phyloP scores from a whole-genome alignment of 2,888 invertebrate species.

The Aproaerema taeniolella region DNA sequence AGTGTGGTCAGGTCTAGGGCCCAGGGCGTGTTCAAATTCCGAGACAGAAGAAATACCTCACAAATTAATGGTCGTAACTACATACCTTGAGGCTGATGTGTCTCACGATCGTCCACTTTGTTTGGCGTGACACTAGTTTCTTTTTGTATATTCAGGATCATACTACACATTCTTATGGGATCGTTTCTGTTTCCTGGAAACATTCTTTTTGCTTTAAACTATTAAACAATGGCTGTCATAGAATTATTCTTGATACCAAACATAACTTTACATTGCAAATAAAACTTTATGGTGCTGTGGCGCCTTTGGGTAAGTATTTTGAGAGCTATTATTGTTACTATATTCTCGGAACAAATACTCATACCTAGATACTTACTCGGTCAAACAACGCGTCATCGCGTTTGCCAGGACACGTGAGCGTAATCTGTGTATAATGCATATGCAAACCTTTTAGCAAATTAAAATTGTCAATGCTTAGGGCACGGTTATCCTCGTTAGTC shows the following conservation, averaged over 20 bases:
- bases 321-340: constrained; percentile 19
- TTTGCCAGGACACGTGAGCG: constrained; percentile 9
- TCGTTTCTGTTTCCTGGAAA: constrained; percentile 4
- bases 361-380: constrained; percentile 24
- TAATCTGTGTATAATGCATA: no score
- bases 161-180: constrained; percentile 4
- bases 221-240: no score
- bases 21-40: constrained; percentile 35
- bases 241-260: no score
- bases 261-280: no score
- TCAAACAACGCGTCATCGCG: constrained; percentile 14
- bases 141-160: constrained; percentile 5
- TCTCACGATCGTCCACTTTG: constrained; percentile 40
- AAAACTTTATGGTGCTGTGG: no score
- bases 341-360: constrained; percentile 48
- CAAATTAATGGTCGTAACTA: constrained; percentile 46
- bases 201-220: background rate
- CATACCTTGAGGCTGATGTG: constrained; percentile 38
- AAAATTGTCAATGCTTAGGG: no score
- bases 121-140: constrained; percentile 8
- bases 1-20: constrained; percentile 25
- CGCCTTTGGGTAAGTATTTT: constrained; percentile 10
- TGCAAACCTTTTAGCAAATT: no score
- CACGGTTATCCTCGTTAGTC: no score
- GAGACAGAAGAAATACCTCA: constrained; percentile 42